These are phyloP conservation scores for Geotrupes spiniger DNA, from an alignment of 2,888 invertebrate genomes.

Conservation along the genomic window DNA sequence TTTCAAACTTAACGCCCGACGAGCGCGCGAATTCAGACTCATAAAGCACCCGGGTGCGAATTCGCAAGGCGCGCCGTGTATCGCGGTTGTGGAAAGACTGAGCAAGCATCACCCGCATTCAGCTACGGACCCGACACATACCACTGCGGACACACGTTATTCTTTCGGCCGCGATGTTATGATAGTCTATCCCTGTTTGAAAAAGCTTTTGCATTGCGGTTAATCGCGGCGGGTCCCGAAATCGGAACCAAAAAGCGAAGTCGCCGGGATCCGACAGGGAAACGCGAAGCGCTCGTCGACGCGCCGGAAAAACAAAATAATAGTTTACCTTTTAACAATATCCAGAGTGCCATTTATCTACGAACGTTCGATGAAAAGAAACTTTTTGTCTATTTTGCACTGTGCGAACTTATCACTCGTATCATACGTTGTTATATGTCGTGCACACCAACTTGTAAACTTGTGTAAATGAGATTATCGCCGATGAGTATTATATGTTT, in stretches of 20 bases:
- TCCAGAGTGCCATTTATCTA: constrained; percentile 27
- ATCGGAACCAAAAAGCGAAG: neutral
- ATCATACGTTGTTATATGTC: neutral
- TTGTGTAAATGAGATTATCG: too few species aligned
- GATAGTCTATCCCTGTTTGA: constrained; percentile 5
- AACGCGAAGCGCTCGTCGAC: neutral
- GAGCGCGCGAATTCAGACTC: neutral
- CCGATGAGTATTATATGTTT: too few species aligned
- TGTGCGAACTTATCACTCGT: neutral
- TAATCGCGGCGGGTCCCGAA: constrained; percentile 8
- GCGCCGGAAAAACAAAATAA: constrained; percentile 7
- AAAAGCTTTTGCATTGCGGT: neutral
- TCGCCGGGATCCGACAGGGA: neutral
- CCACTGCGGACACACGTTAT: constrained; percentile 35
- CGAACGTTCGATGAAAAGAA: too few species aligned
- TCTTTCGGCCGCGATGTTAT: constrained; percentile 29
- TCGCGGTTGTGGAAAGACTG: constrained; percentile 38
- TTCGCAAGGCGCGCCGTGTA: constrained; percentile 36
- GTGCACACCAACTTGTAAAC: constrained; percentile 7
- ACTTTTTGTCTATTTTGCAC: constrained; percentile 3
- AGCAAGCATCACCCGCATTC: constrained; percentile 34
- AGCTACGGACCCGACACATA: constrained; percentile 36
- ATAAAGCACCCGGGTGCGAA: constrained; percentile 25
- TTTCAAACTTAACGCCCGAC: constrained; percentile 2
- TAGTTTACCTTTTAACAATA: constrained; percentile 25